A percentile compares a stretch with the other conserved stretches of the same genome.
phyloP scores from a whole-genome alignment of 92 coral and sea anemone species.

The Heliopora coerulea region DNA sequence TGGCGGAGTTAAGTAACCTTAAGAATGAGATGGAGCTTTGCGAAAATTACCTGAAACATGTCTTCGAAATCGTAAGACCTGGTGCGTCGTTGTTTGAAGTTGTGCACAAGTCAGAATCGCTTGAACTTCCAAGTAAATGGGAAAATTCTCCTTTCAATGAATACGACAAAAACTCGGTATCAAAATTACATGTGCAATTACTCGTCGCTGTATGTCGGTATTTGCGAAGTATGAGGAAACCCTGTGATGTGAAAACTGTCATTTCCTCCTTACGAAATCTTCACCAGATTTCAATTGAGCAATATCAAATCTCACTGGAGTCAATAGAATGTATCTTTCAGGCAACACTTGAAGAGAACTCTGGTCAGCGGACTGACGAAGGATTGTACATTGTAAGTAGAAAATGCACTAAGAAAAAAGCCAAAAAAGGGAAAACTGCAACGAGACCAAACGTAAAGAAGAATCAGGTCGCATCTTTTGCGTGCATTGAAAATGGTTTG shows the following conservation, averaged over 20 bases:
- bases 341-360: not conserved
- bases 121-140: not conserved
- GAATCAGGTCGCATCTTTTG: conserved; percentile 18
- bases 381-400: not conserved
- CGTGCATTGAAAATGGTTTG: conserved; percentile 21
- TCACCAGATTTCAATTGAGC: conserved; percentile 8
- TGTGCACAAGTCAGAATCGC: conserved; percentile 31
- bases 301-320: not conserved
- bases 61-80: conserved; percentile 48
- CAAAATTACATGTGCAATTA: not conserved
- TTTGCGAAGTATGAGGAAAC: not conserved
- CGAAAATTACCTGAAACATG: conserved; percentile 55
- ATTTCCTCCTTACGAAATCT: conserved; percentile 19
- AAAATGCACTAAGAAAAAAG: conserved; percentile 1
- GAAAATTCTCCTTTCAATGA: conserved; percentile 15
- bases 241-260: conserved; percentile 11
- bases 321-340: conserved; percentile 1
- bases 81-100: conserved; percentile 31
- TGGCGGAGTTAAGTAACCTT: conserved; percentile 62
- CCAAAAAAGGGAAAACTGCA: conserved; percentile 18
- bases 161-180: not conserved
- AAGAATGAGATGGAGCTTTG: conserved; percentile 59
- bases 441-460: conserved; percentile 10
- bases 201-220: conserved; percentile 9
- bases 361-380: not conserved